Percentiles rank a stretch among this genome's conserved stretches.
Conservation (phyloP, 1,140 invertebrate species). For the Arctopsyche grandis region DNA sequence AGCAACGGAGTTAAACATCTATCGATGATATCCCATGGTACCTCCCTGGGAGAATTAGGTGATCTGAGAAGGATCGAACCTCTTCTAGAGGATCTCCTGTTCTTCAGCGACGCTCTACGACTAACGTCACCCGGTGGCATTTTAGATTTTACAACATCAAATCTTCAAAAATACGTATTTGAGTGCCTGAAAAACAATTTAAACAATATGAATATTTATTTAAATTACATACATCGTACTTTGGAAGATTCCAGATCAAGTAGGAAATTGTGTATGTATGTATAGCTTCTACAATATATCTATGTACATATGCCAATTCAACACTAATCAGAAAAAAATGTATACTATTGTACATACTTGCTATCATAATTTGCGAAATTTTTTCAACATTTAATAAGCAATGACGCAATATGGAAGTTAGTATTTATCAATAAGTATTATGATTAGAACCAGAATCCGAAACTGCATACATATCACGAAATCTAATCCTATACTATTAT, state of each 20-base stretch:
- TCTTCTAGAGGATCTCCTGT: constrained; percentile 61
- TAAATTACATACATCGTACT: too few relatives aligned
- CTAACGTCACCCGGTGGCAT: constrained; percentile 66
- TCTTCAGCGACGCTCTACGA: constrained; percentile 64
- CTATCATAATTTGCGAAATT: too few relatives aligned
- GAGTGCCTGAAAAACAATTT: constrained; percentile 17
- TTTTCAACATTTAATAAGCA: too few relatives aligned
- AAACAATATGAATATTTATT: neutral
- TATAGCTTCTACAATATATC: too few relatives aligned
- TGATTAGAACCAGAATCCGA: too few relatives aligned
- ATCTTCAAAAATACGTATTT: neutral
- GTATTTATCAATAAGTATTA: too few relatives aligned
- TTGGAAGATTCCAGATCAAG: neutral
- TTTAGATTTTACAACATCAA: constrained; percentile 25
- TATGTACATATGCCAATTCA: too few relatives aligned
- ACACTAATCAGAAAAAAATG: too few relatives aligned
- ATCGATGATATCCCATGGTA: constrained; percentile 82
- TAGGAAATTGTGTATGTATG: neutral
- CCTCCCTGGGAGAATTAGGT: constrained; percentile 63
- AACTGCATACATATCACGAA: too few relatives aligned
- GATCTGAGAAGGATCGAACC: constrained; percentile 62
- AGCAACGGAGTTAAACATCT: constrained; percentile 79
- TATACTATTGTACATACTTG: too few relatives aligned
- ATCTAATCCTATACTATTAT: too few relatives aligned
- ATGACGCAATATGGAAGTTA: too few relatives aligned